These are phyloP conservation scores for Spilogale gracilis DNA, from an alignment of 2,113 vertebrate genomes.

Conservation along the genomic window DNA sequence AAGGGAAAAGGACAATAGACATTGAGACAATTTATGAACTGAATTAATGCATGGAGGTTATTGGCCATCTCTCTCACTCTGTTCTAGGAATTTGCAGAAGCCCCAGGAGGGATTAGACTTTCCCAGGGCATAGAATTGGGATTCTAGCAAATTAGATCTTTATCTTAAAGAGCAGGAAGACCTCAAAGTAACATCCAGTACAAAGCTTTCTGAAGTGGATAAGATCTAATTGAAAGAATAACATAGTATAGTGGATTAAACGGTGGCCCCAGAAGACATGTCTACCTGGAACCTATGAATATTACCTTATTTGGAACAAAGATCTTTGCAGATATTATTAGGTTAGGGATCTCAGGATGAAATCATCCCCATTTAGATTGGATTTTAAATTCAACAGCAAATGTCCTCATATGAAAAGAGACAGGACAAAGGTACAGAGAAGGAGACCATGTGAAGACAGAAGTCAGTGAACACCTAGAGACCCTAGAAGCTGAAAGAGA, in stretches of 20 bases:
- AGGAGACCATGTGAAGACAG: neutral
- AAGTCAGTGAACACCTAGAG: neutral
- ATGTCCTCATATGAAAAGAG: neutral
- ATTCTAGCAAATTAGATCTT: neutral
- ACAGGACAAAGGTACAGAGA: neutral
- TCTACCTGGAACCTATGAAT: neutral
- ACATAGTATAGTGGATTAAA: neutral
- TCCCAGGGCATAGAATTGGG: neutral
- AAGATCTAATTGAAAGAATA: neutral
- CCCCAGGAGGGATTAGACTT: neutral
- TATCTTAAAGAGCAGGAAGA: conserved; percentile 1
- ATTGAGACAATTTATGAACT: neutral
- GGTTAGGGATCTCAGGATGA: neutral
- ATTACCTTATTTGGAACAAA: neutral
- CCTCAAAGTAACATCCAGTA: neutral
- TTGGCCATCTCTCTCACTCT: neutral
- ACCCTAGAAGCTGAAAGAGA: neutral
- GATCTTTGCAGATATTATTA: neutral
- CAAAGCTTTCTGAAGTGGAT: neutral
- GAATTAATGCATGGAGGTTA: neutral
- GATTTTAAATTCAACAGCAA: neutral
- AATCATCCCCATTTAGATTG: neutral
- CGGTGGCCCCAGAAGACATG: neutral
- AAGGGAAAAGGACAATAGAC: neutral
- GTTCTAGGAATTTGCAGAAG: neutral